These are phyloP conservation scores for Hippocampus mohnikei DNA, from an alignment of 2,113 vertebrate species.

Conservation along the genomic window DNA sequence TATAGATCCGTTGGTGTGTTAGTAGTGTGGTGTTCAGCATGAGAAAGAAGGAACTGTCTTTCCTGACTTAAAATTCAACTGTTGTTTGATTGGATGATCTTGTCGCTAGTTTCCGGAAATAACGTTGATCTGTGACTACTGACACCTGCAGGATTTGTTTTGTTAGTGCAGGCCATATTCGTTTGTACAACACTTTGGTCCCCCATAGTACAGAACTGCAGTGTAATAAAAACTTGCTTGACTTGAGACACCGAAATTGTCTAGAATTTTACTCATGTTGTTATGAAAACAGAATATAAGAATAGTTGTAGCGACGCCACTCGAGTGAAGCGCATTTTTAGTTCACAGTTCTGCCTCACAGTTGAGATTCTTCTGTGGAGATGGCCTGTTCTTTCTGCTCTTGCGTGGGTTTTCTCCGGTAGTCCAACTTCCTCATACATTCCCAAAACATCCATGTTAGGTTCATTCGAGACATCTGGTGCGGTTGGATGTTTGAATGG, in stretches of 20 bases:
- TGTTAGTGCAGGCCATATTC: background rate
- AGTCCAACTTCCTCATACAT: background rate
- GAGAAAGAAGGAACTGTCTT: constrained; percentile 26
- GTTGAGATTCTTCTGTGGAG: background rate
- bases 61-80: constrained; percentile 64
- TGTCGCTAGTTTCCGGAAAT: constrained; percentile 68
- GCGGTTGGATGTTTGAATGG: background rate
- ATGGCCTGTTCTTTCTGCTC: background rate
- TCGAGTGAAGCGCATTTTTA: too few species aligned
- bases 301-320: background rate
- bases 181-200: background rate
- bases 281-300: background rate
- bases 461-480: background rate
- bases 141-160: constrained; percentile 32
- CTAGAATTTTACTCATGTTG: background rate
- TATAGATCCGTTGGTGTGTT: constrained; percentile 4
- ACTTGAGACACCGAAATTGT: background rate
- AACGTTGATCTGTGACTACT: background rate
- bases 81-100: constrained; percentile 67
- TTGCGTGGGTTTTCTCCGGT: background rate
- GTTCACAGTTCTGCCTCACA: too few species aligned
- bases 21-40: constrained; percentile 19
- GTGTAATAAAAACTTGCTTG: too few species aligned
- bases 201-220: too few species aligned
- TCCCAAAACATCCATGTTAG: background rate